Conservation (phyloP, 2,888 invertebrate genomes). For the Protodeltote pygarga region DNA sequence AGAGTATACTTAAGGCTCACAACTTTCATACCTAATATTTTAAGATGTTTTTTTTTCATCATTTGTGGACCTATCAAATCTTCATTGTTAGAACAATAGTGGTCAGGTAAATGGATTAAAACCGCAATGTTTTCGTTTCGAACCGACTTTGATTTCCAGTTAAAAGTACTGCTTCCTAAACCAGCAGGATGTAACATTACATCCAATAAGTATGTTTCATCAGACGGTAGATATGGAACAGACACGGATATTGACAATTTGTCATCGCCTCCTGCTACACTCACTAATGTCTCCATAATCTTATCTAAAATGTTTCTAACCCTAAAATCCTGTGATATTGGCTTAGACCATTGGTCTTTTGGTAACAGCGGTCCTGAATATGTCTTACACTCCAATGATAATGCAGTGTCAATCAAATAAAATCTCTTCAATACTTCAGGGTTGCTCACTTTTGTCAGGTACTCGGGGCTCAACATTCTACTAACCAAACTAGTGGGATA, state of each 20-base stretch:
- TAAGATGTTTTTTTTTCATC: slow-evolving; percentile 88
- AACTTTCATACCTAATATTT: slow-evolving; percentile 88
- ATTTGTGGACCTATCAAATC: slow-evolving; percentile 88
- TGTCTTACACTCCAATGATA: slow-evolving; percentile 88
- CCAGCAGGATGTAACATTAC: slow-evolving; percentile 85
- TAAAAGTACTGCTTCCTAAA: slow-evolving; percentile 70
- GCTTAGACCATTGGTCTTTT: slow-evolving; percentile 81
- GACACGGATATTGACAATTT: slow-evolving; percentile 82
- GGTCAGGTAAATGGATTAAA: slow-evolving; percentile 89
- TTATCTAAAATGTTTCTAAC: slow-evolving; percentile 82
- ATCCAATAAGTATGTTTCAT: slow-evolving; percentile 88
- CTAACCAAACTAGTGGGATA: slow-evolving; percentile 88
- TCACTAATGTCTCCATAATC: slow-evolving; percentile 74
- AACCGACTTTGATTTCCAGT: slow-evolving; percentile 75
- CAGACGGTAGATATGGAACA: slow-evolving; percentile 84
- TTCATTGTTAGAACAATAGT: slow-evolving; percentile 87
- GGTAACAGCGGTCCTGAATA: slow-evolving; percentile 87
- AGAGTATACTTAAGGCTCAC: slow-evolving; percentile 85
- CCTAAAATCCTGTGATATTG: slow-evolving; percentile 84
- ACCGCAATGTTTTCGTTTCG: slow-evolving; percentile 85
- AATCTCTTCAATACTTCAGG: slow-evolving; percentile 81
- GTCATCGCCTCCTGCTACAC: slow-evolving; percentile 76
- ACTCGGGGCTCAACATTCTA: slow-evolving; percentile 87
- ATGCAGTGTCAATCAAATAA: slow-evolving; percentile 88
- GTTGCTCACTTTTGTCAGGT: slow-evolving; percentile 85